These are phyloP conservation scores for Bombus superbus DNA, from an alignment of 1,140 invertebrate species.

Conservation along the genomic window DNA sequence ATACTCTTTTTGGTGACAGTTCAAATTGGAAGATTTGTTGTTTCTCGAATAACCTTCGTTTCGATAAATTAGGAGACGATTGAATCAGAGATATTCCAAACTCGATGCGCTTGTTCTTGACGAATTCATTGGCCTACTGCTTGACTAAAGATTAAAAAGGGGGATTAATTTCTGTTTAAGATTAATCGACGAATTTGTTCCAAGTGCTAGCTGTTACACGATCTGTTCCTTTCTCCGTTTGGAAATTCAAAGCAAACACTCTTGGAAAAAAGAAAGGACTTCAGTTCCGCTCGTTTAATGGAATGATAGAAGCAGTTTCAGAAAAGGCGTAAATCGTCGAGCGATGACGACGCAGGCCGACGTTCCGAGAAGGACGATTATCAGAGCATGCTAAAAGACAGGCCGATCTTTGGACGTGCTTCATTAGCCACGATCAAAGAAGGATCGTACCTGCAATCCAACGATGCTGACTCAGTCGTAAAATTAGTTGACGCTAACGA, in stretches of 20 bases:
- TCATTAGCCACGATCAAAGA: constrained; percentile 56
- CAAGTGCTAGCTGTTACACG: background rate
- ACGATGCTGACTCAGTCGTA: constrained; percentile 46
- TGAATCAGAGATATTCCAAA: background rate
- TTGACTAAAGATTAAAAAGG: too few relatives aligned
- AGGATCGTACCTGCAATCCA: constrained; percentile 44
- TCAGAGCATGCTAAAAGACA: constrained; percentile 61
- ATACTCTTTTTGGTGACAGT: background rate
- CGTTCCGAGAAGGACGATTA: constrained; percentile 60
- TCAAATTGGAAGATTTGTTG: constrained; percentile 13
- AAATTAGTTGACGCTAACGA: constrained; percentile 57
- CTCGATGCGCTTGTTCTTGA: background rate
- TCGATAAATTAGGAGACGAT: constrained; percentile 10
- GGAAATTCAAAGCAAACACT: background rate
- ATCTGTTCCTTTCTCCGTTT: background rate
- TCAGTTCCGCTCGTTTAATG: constrained; percentile 10
- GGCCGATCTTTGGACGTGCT: constrained; percentile 52
- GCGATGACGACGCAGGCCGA: constrained; percentile 44
- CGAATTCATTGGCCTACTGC: background rate
- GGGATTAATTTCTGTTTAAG: too few relatives aligned
- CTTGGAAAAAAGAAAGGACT: background rate
- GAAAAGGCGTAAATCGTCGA: constrained; percentile 50
- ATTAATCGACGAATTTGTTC: background rate
- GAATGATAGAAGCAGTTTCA: constrained; percentile 32
- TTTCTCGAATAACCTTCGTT: background rate